These are phyloP conservation scores for Holacanthella duospinosa DNA, from an alignment of 2,888 invertebrate genomes.

Conservation along the genomic window DNA sequence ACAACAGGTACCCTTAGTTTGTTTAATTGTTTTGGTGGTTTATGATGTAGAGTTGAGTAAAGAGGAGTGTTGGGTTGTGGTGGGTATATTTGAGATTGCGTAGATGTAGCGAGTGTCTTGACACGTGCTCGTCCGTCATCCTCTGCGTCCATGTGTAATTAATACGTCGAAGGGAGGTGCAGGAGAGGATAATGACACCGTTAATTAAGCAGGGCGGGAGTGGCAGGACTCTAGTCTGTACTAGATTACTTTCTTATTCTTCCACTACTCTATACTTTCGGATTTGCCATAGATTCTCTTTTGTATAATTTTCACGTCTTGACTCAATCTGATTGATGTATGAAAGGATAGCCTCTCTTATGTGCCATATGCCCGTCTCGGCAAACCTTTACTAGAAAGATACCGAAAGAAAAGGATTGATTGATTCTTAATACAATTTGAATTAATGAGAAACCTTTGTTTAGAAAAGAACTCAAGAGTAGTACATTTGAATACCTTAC, in stretches of 20 bases:
- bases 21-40: too few species aligned
- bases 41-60: too few species aligned
- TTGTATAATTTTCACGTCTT: neutral
- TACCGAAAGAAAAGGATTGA: neutral
- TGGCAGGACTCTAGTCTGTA: neutral
- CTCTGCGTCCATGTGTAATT: conserved; percentile 11
- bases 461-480: too few species aligned
- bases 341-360: neutral
- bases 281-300: neutral
- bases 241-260: neutral
- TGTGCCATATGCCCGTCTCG: too few species aligned
- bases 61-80: too few species aligned
- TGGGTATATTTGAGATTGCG: too few species aligned
- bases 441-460: neutral
- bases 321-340: neutral
- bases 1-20: too few species aligned
- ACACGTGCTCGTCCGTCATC: conserved; percentile 27
- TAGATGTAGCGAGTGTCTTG: too few species aligned
- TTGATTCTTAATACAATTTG: neutral
- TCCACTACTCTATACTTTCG: neutral
- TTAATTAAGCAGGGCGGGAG: neutral
- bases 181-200: neutral
- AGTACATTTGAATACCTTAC: too few species aligned
- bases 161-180: conserved; percentile 16
- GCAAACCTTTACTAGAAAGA: too few species aligned